These are phyloP conservation scores for Xylota sylvarum DNA, from an alignment of 2,888 invertebrate species.

Conservation along the genomic window DNA sequence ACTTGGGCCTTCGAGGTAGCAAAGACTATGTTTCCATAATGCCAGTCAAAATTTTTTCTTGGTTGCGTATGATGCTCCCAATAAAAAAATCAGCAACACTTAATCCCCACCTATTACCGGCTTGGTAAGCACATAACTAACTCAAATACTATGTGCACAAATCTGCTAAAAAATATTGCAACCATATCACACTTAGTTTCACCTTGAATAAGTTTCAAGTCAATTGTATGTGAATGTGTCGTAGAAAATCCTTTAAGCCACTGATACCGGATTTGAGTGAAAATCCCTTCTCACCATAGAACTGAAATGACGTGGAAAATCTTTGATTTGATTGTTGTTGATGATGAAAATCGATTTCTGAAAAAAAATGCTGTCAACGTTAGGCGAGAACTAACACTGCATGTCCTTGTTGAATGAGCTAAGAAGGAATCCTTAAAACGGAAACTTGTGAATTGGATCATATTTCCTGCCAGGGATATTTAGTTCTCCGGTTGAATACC, in stretches of 20 bases:
- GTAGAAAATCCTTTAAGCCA: conserved; percentile 4
- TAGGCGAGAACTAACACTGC: background rate
- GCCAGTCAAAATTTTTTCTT: too few relatives aligned
- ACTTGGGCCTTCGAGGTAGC: too few relatives aligned
- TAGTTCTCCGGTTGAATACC: conserved; percentile 26
- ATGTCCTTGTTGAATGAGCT: background rate
- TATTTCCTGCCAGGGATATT: conserved; percentile 29
- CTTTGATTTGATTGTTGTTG: conserved; percentile 62
- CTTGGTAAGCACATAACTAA: too few relatives aligned
- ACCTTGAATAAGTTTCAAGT: background rate
- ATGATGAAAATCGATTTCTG: conserved; percentile 59
- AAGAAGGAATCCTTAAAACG: conserved; percentile 27
- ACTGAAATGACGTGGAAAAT: conserved; percentile 64
- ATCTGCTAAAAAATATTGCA: too few relatives aligned
- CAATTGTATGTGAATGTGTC: conserved; percentile 6
- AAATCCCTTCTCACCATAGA: conserved; percentile 61
- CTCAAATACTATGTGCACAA: too few relatives aligned
- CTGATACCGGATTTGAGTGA: conserved; percentile 4
- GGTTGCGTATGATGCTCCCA: too few relatives aligned
- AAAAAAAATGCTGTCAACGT: conserved; percentile 37
- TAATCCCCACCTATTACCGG: too few relatives aligned
- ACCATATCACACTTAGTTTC: background rate
- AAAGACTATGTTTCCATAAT: too few relatives aligned
- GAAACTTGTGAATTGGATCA: conserved; percentile 29
- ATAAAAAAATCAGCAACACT: too few relatives aligned